These are phyloP conservation scores for Rhinogobius similis DNA, from an alignment of 2,113 vertebrate species.

Conservation along the genomic window DNA sequence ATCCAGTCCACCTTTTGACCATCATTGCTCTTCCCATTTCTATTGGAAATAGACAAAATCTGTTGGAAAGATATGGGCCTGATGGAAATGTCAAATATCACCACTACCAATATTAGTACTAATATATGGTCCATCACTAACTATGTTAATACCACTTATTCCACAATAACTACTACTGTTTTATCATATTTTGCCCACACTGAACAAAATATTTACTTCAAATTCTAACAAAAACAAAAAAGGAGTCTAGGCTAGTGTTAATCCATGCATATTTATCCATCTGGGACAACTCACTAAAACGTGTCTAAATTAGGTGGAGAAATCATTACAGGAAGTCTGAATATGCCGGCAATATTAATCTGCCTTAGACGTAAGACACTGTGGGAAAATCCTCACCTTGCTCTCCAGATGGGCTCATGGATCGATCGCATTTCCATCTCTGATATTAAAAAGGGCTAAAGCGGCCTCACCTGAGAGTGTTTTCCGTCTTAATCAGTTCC, in stretches of 20 bases:
- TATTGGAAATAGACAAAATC: no score
- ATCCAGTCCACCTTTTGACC: no score
- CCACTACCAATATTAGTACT: no score
- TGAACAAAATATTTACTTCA: no score
- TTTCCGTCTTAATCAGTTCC: constrained; percentile 34
- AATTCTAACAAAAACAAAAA: no score
- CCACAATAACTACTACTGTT: no score
- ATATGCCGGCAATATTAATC: constrained; percentile 47
- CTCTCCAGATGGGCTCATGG: constrained; percentile 37
- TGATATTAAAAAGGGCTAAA: constrained; percentile 61
- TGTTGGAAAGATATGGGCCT: no score
- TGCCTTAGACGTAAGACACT: constrained; percentile 49
- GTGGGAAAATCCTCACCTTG: constrained; percentile 68
- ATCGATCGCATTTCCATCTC: constrained; percentile 62
- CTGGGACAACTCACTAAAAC: not conserved
- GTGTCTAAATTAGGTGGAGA: not conserved
- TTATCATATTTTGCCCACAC: no score
- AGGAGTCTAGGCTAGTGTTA: not conserved
- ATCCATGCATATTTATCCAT: not conserved
- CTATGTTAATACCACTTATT: no score
- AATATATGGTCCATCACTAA: no score
- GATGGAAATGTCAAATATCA: no score
- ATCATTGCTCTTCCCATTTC: no score
- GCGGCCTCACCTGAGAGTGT: constrained; percentile 36
- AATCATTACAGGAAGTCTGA: not conserved